phyloP scores from a whole-genome alignment of 1,140 invertebrate genomes.

The Gonioctena quinquepunctata region DNA sequence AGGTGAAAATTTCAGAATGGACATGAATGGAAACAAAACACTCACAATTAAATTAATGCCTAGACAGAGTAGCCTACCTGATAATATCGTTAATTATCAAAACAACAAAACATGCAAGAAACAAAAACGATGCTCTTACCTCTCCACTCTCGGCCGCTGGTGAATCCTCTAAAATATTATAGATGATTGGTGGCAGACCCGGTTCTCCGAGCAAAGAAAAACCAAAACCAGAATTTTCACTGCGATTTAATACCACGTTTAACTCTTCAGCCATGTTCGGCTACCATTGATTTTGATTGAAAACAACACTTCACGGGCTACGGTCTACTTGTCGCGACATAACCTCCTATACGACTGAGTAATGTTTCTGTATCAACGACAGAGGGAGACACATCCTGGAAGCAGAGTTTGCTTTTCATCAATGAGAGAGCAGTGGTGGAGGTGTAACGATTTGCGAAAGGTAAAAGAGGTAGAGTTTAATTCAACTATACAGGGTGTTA shows the following conservation, averaged over 20 bases:
- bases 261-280: constrained; percentile 83
- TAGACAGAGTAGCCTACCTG: not conserved
- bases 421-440: not conserved
- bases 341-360: constrained; percentile 45
- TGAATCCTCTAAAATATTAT: constrained; percentile 89
- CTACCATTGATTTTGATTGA: constrained; percentile 49
- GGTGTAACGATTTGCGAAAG: too few species aligned
- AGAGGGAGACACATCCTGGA: constrained; percentile 32
- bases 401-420: not conserved
- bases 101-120: constrained; percentile 16
- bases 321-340: constrained; percentile 44
- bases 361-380: constrained; percentile 10
- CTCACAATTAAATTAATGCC: not conserved
- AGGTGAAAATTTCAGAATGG: not conserved
- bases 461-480: too few species aligned
- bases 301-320: constrained; percentile 36
- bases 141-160: constrained; percentile 85
- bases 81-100: not conserved
- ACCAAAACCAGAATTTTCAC: constrained; percentile 82
- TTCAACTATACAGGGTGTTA: too few species aligned
- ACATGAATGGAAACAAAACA: not conserved
- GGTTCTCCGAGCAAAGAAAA: constrained; percentile 86
- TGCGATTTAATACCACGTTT: constrained; percentile 79
- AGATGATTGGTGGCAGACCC: constrained; percentile 87
- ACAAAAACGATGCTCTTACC: constrained; percentile 65